These are phyloP conservation scores for Lycocorax pyrrhopterus DNA, from an alignment of 2,113 vertebrate genomes.

Conservation along the genomic window DNA sequence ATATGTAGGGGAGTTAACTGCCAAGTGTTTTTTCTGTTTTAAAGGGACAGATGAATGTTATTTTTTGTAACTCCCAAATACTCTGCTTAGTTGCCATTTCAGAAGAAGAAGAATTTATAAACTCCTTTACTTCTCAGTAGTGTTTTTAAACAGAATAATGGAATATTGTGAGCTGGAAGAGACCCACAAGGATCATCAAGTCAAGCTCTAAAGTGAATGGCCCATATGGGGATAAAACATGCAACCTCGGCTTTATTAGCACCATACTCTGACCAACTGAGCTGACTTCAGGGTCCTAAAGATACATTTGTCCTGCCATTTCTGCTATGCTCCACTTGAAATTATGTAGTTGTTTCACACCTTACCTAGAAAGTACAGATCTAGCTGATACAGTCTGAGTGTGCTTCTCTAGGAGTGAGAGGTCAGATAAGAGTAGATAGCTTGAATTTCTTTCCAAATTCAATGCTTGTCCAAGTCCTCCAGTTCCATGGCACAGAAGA, in stretches of 20 bases:
- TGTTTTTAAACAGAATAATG: background rate
- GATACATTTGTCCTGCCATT: background rate
- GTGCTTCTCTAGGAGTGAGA: background rate
- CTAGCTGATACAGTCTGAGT: background rate
- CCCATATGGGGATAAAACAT: background rate
- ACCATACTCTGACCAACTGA: background rate
- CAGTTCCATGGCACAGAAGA: background rate
- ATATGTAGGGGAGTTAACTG: conserved; percentile 1
- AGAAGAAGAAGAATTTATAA: background rate
- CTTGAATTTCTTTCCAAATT: background rate
- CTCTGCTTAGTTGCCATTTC: background rate
- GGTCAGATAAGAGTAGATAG: background rate
- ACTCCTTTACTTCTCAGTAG: background rate
- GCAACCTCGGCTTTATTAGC: background rate
- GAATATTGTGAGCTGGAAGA: background rate
- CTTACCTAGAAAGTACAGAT: background rate
- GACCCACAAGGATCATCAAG: background rate
- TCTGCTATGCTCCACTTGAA: background rate
- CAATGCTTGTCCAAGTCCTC: background rate
- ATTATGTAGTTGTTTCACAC: background rate
- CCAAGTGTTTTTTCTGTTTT: background rate
- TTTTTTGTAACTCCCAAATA: background rate
- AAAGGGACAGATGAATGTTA: background rate
- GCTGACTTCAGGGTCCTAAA: background rate
- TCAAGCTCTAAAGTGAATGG: background rate